Evolutionary conservation across 2,113 vertebrate species (phyloP).

Genomic region (Planiliza haematocheilus): DNA sequence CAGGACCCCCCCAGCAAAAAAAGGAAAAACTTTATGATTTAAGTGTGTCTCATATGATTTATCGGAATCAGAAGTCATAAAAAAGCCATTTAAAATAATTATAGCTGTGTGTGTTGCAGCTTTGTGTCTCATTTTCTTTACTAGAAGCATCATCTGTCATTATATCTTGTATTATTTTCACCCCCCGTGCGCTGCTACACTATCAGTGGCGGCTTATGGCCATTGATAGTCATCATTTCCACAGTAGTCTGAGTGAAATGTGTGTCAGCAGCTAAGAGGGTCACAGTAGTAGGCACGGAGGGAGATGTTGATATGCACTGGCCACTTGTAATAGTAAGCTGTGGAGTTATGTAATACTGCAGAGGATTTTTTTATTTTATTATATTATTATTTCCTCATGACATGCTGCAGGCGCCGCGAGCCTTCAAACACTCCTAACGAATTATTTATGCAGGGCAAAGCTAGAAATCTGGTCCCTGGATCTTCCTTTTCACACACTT

Average conservation of each 20-base stretch:
- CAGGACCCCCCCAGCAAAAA: background rate
- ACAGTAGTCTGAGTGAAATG: constrained; percentile 24
- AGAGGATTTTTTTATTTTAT: constrained; percentile 66
- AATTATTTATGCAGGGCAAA: constrained; percentile 69
- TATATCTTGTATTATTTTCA: background rate
- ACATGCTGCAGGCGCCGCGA: constrained; percentile 54
- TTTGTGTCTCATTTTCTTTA: no score
- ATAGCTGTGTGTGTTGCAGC: constrained; percentile 13
- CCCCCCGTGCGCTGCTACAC: no score
- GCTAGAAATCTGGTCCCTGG: constrained; percentile 18
- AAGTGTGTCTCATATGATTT: background rate
- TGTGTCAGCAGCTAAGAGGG: constrained; percentile 60
- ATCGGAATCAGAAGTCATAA: no score
- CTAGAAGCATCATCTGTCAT: no score
- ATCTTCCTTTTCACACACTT: background rate
- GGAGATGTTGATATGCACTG: constrained; percentile 39
- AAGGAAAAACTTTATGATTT: background rate
- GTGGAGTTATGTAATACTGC: constrained; percentile 83
- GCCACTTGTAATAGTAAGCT: constrained; percentile 59
- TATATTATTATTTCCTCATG: constrained; percentile 49
- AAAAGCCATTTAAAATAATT: background rate
- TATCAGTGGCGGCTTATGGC: background rate
- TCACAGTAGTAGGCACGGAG: constrained; percentile 41
- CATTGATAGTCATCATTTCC: constrained; percentile 20
- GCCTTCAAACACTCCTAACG: constrained; percentile 36